These are phyloP conservation scores for Myrmecophaga tridactyla DNA, from an alignment of 2,113 vertebrate species.

Conservation along the genomic window DNA sequence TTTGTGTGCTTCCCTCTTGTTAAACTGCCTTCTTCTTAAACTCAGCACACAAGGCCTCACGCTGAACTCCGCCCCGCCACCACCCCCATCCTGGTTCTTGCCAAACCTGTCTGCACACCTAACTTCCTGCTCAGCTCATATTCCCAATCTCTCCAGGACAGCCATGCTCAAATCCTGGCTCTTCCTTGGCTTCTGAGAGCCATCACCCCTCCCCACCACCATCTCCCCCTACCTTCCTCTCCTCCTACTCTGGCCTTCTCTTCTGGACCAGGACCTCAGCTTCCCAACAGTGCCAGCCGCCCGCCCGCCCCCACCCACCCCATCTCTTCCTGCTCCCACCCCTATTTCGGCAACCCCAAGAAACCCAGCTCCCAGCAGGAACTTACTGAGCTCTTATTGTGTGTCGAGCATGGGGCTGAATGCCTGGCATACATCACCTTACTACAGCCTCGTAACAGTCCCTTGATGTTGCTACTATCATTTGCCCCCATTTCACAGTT, in stretches of 20 bases:
- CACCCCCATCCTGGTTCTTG: not conserved
- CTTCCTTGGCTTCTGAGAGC: not conserved
- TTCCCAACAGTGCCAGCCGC: not conserved
- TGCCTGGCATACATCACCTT: not conserved
- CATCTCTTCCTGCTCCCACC: not conserved
- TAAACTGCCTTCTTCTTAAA: not conserved
- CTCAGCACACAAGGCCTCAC: not conserved
- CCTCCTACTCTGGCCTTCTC: not conserved
- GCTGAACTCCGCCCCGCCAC: not conserved
- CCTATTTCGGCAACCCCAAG: not conserved
- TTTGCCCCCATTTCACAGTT: not conserved
- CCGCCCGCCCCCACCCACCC: not conserved
- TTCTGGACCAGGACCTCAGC: not conserved
- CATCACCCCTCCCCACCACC: not conserved
- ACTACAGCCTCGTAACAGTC: not conserved
- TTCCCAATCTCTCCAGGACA: not conserved
- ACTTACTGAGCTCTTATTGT: not conserved
- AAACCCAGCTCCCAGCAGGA: not conserved
- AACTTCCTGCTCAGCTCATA: not conserved
- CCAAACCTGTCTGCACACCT: constrained; percentile 29
- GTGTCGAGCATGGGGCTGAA: not conserved
- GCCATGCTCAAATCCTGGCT: not conserved
- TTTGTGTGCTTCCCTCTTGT: not conserved
- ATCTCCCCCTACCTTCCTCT: not conserved
- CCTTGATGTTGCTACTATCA: not conserved